Evolutionary conservation across 2,113 vertebrate genomes (phyloP).

Genomic region (Gymnorhina tibicen): DNA sequence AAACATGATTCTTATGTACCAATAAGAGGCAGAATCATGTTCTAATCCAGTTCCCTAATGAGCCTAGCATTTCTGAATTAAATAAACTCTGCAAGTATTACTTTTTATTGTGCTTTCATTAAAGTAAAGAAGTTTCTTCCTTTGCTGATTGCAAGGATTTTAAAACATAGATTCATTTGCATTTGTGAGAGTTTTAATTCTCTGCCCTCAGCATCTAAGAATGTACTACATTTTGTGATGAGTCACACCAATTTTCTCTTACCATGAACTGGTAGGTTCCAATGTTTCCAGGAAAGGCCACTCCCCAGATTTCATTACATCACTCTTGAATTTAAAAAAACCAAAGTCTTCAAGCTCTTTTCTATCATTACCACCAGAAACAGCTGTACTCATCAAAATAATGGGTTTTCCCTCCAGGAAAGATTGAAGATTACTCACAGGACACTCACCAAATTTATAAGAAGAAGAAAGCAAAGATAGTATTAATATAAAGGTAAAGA

Average conservation of each 20-base stretch:
- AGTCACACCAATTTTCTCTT: neutral
- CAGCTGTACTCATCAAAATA: neutral
- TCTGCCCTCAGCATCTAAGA: neutral
- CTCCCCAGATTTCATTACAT: neutral
- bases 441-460: neutral
- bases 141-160: neutral
- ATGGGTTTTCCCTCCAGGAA: neutral
- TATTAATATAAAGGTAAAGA: neutral
- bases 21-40: neutral
- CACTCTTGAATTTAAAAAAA: neutral
- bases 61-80: constrained; percentile 17
- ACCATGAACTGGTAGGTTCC: neutral
- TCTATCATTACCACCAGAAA: neutral
- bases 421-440: neutral
- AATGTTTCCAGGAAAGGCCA: neutral
- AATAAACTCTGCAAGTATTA: constrained; percentile 34
- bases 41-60: neutral
- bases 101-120: constrained; percentile 36
- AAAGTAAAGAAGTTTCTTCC: constrained; percentile 8
- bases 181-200: neutral
- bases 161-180: neutral
- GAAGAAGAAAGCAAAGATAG: neutral
- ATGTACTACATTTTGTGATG: neutral
- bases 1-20: neutral
- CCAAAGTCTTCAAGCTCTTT: neutral